Evolutionary conservation across 2,888 invertebrate species (phyloP), one percentile per base, ranked within the genome.

Genomic region (Sericinus montela): DNA sequence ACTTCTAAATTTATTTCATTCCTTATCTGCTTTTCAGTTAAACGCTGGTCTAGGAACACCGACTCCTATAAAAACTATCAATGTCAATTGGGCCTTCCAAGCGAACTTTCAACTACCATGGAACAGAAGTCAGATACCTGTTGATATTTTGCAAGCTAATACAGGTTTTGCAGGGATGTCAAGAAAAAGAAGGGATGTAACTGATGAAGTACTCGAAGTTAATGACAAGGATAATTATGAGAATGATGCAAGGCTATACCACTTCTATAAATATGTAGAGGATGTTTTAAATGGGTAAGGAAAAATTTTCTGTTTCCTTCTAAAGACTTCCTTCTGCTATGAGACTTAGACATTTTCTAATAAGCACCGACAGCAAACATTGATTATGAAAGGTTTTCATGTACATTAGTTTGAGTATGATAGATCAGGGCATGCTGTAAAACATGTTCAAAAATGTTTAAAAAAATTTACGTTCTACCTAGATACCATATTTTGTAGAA

Each of bases 101-200:
- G 79, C 84, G 1, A 89, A 89, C 55, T 89, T 89, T 56, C 77
- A 80, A 30, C 68, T 87, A 0, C 89, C 89, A 0, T 87, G 86
- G 84, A 87, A 85, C 48, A 55, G 83, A 29, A 72, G 72, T 1
- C 86, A 89, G 53, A 79, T 89, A 45, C 89, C 89, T 0, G 16
- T 67, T 0, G 83, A 87, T 37, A 75, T 89, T 14, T 58, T 89
- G 5, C 61, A 67, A 9, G 80, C 79, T 0, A 80, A 85, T 54
- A 54, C 65, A 1, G 85, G 82, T 0, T 82, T 80, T 32, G 60
- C 61, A 0, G 83, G 80, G 0, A 43, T 56, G 3, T 67, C 87
- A 0, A 75, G 73, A 40, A 74, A 57, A 51, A 80, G 69, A 54
- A 67, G 83, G 41, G 71, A 75, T 0, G 9, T 41, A 0, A 40